Base-by-base conservation (phyloP, 2,113 vertebrate species). In the Otolemur garnettii region DNA sequence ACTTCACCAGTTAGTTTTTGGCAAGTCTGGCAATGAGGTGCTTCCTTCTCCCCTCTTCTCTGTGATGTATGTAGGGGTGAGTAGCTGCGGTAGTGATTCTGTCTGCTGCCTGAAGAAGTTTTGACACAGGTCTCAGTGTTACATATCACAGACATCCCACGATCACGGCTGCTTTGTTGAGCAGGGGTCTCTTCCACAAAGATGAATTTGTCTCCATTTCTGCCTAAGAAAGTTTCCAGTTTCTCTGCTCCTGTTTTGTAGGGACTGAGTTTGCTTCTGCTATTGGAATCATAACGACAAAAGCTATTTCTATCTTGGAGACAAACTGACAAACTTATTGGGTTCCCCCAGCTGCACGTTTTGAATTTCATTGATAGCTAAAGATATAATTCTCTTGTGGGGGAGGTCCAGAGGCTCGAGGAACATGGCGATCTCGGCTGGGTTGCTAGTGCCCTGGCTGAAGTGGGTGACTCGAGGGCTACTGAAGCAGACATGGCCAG, bases 151-250 rank as follows among this genome's bases (percentile, higher is more conserved):
- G 99, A 99, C 99, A 99, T 99, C 96, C 96, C 99, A 55, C 99
- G 99, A 98, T 99, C 99, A 22, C 99, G 99, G 98, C 99, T 99
- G 98, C 99, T 99, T 97, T 99, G 99, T 98, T 99, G 99, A 1
- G 98, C 98, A 0, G 99, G 99, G 0, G 99, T 98, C 98, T 99
- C 99, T 96, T 99, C 99, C 66, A 98, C 93, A 4, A 99, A 99
- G 84, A 93, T 88, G 15, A 98, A 95, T 95, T 98, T 99, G 93
- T 98, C 97, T 1, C 96, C 97, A 45, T 98, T 98, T 66, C 94
- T 98, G 69, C 98, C 98, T 87, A 99, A 91, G 83, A 99, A 99
- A 75, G 98, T 95, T 96, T 99, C 99, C 69, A 99, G 96, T 96
- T 99, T 99, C 96, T 96, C 97, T 0, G 99, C 99, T 69, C 99